Conservation (phyloP, 2,888 invertebrate genomes). For the Erebia ligea region DNA sequence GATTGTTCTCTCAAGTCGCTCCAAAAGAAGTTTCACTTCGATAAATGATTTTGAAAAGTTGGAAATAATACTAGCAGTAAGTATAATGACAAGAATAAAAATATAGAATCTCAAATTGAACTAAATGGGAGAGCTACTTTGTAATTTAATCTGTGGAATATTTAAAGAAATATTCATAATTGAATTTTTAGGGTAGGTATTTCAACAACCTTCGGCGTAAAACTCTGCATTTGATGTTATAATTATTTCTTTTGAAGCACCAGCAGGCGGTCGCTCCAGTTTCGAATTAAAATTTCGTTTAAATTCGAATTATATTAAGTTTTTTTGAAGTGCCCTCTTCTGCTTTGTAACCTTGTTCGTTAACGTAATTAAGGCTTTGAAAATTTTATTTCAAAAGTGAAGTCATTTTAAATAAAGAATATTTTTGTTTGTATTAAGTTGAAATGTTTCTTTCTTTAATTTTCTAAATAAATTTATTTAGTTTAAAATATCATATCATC, state of each 20-base stretch:
- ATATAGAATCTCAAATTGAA: neutral
- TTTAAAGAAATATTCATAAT: neutral
- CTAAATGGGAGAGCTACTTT: neutral
- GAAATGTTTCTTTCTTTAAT: no score
- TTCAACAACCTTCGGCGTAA: slow-evolving; percentile 5
- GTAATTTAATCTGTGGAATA: neutral
- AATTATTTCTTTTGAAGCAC: slow-evolving; percentile 12
- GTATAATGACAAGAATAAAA: neutral
- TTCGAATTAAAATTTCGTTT: slow-evolving; percentile 11
- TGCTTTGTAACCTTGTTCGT: neutral
- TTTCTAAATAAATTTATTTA: no score
- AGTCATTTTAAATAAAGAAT: no score
- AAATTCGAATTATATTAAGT: neutral
- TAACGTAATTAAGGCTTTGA: neutral
- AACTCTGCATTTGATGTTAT: slow-evolving; percentile 1
- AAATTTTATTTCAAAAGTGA: no score
- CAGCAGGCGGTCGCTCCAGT: neutral
- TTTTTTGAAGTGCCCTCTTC: neutral
- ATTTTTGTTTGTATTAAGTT: no score
- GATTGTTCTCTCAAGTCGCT: no score
- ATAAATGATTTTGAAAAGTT: no score
- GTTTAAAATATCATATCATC: no score
- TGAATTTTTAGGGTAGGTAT: neutral
- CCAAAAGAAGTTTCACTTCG: no score
- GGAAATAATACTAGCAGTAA: no score